Conservation (phyloP, 2,113 vertebrate genomes). For the Periophthalmodon schlosseri region DNA sequence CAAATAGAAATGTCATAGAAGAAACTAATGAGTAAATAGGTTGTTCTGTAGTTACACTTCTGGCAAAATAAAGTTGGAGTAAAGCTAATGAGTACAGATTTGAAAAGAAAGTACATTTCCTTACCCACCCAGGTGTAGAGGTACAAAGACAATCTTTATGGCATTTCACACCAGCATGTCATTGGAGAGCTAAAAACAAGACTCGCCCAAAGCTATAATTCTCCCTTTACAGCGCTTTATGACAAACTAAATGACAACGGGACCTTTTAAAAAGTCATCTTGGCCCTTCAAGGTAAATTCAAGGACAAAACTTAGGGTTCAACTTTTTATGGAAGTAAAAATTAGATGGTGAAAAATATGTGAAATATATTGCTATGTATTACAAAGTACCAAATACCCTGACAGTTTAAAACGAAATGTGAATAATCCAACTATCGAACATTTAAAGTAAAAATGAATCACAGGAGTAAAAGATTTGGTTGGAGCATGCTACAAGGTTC, state of each 20-base stretch:
- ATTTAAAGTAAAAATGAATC: too few relatives aligned
- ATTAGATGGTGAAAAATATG: background rate
- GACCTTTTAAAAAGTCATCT: slow-evolving; percentile 23
- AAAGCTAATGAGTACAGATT: background rate
- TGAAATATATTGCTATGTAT: background rate
- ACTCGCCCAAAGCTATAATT: slow-evolving; percentile 45
- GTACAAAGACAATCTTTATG: slow-evolving; percentile 19
- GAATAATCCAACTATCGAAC: too few relatives aligned
- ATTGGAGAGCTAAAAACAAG: slow-evolving; percentile 41
- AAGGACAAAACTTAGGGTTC: background rate
- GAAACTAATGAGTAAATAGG: too few relatives aligned
- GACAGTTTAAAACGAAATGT: too few relatives aligned
- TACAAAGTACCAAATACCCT: background rate
- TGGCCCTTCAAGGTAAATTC: slow-evolving; percentile 41
- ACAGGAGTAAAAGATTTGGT: too few relatives aligned
- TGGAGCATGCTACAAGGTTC: too few relatives aligned
- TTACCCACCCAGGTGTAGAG: background rate
- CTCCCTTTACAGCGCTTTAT: slow-evolving; percentile 46
- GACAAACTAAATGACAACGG: slow-evolving; percentile 39
- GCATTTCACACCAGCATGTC: slow-evolving; percentile 31
- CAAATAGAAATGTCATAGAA: too few relatives aligned
- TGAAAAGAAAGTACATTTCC: background rate
- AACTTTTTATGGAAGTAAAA: background rate
- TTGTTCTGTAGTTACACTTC: too few relatives aligned
- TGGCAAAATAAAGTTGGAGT: background rate